Evolutionary conservation across 1,140 invertebrate genomes (phyloP), one percentile per base, ranked within the genome.

Genomic region (Drosophila dunni): DNA sequence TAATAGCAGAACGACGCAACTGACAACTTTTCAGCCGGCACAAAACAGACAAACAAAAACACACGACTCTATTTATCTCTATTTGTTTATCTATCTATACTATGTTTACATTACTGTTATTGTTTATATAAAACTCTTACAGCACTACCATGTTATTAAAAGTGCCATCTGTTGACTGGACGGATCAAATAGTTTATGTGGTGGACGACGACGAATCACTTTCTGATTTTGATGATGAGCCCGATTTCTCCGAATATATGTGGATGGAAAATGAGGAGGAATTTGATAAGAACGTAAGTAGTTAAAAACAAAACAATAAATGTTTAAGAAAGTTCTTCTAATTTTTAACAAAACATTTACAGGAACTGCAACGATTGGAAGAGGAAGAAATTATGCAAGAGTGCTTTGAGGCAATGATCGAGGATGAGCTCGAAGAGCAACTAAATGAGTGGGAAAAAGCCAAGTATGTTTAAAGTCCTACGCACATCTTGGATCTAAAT

Each of bases 251-350:
- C 0, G 97, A 97, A 79, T 97, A 97, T 79, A 94, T 97, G 93
- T 97, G 97, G 97, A 97, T 97, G 97, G 97, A 97, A 90, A 96
- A 97, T 89, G 96, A 97, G 91, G 97, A 97, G 83, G 96, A 97
- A 84, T 97, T 97, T 91, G 96, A 97, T 86, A 96, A 96, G 91
- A 95, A 97, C 94, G 96, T 97, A 92, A 86, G 67, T 67, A 4
- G 7, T 48, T 8, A 15, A 46, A 29, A 13, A 7, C 0, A 20
- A 20, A 20, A 20, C 17, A 20, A 20, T 1, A 0, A 4, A 4
- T 7, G 7, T 29, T 20, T 1, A n/a, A 24, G 8, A n/a, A 9
- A n/a, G 1, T 13, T 33, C 4, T 3, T 46, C 36, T n/a, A 54
- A 38, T 7, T 3, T 33, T 20, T 7, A 10, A 13, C 11, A 13